These are phyloP conservation scores for Scaptomyza cyrtandrae DNA, from an alignment of 2,888 invertebrate genomes.

Conservation along the genomic window DNA sequence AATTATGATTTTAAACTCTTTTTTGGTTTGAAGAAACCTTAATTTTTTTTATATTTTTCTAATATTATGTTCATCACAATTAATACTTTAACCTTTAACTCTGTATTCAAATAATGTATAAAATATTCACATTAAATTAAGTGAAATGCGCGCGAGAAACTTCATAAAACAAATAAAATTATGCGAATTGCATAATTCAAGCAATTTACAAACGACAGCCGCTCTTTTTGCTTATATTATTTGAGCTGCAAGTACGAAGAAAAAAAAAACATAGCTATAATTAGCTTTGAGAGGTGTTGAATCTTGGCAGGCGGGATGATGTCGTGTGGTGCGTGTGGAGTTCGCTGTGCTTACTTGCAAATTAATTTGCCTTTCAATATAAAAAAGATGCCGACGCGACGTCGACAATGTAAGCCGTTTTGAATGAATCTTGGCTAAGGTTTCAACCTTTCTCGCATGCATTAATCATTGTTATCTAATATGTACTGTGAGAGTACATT, in stretches of 20 bases:
- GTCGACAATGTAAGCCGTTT: constrained; percentile 50
- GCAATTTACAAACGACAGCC: constrained; percentile 39
- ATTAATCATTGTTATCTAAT: constrained; percentile 74
- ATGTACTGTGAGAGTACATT: constrained; percentile 20
- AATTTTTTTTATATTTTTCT: background rate
- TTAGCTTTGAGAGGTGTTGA: constrained; percentile 46
- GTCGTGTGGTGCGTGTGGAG: constrained; percentile 57
- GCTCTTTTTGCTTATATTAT: constrained; percentile 54
- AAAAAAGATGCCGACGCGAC: constrained; percentile 44
- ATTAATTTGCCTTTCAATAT: constrained; percentile 67
- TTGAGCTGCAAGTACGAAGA: constrained; percentile 34
- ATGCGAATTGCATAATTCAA: constrained; percentile 69
- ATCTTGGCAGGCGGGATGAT: constrained; percentile 11
- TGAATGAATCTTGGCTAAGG: constrained; percentile 46
- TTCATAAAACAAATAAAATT: constrained; percentile 38
- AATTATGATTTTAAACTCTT: no score
- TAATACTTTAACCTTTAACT: background rate
- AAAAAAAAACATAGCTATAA: constrained; percentile 47
- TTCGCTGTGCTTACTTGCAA: constrained; percentile 65
- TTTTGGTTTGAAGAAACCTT: background rate
- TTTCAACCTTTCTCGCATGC: constrained; percentile 66
- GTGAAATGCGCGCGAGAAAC: constrained; percentile 28
- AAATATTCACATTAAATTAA: constrained; percentile 36
- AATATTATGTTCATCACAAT: background rate
- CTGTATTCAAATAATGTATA: constrained; percentile 9